Conservation (phyloP, 2,113 vertebrate species). For the Garra rufa region DNA sequence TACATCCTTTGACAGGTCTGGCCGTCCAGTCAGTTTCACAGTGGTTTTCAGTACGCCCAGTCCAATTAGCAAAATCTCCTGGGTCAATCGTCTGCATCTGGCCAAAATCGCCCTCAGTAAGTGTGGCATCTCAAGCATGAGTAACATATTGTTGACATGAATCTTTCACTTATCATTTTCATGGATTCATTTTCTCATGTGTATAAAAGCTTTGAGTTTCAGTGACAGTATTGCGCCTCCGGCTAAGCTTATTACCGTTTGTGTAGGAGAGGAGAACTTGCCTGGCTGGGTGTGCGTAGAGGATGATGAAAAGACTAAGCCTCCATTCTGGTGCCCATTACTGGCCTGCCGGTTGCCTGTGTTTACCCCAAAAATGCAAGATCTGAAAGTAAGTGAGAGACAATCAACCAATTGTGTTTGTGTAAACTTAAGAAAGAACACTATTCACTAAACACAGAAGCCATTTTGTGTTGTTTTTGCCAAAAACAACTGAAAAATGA, state of each 20-base stretch:
- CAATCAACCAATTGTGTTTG: background rate
- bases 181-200: background rate
- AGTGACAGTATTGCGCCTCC: background rate
- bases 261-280: constrained; percentile 85
- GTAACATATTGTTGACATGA: background rate
- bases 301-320: constrained; percentile 82
- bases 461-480: background rate
- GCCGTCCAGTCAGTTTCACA: constrained; percentile 88
- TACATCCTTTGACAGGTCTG: constrained; percentile 72
- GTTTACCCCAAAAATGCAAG: constrained; percentile 79
- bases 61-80: constrained; percentile 88
- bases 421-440: background rate
- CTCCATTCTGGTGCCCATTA: constrained; percentile 84
- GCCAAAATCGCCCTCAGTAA: constrained; percentile 86
- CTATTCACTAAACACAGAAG: background rate
- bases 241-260: constrained; percentile 24
- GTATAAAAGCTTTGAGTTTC: constrained; percentile 1
- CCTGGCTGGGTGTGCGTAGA: constrained; percentile 86
- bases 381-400: constrained; percentile 63
- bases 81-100: constrained; percentile 87
- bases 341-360: constrained; percentile 80
- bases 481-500: background rate
- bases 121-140: constrained; percentile 57
- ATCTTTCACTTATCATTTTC: constrained; percentile 1
- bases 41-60: constrained; percentile 88